Evolutionary conservation across 2,113 vertebrate species (phyloP).

Genomic region (Barnardius zonarius): DNA sequence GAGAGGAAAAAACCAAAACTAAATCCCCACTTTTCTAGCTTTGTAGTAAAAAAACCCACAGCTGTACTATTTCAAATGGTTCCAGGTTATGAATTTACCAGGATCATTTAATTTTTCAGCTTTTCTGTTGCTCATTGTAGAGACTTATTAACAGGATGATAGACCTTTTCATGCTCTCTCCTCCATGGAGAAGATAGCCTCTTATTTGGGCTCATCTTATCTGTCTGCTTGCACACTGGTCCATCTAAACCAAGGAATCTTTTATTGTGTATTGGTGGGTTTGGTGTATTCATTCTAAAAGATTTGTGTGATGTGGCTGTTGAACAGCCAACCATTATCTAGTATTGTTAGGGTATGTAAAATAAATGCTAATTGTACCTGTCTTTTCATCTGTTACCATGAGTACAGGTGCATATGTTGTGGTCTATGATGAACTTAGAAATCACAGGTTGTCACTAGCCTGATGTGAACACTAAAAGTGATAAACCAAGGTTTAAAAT

Average conservation of each 20-base stretch:
- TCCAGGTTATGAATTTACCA: neutral
- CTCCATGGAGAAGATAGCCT: neutral
- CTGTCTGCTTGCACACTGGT: neutral
- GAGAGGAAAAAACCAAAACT: accelerated
- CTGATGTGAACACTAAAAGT: neutral
- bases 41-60: neutral
- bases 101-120: neutral
- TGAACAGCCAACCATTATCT: neutral
- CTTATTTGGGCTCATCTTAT: neutral
- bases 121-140: neutral
- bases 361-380: neutral
- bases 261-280: neutral
- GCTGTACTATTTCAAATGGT: neutral
- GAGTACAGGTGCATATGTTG: neutral
- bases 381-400: neutral
- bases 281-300: neutral
- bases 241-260: neutral
- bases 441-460: neutral
- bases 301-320: neutral
- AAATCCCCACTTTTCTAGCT: accelerated
- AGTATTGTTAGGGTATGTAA: neutral
- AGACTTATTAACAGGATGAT: neutral
- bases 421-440: neutral
- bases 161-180: neutral
- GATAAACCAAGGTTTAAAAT: neutral